These are phyloP conservation scores for Eupithecia centaureata DNA, from an alignment of 2,888 invertebrate species.

Conservation along the genomic window DNA sequence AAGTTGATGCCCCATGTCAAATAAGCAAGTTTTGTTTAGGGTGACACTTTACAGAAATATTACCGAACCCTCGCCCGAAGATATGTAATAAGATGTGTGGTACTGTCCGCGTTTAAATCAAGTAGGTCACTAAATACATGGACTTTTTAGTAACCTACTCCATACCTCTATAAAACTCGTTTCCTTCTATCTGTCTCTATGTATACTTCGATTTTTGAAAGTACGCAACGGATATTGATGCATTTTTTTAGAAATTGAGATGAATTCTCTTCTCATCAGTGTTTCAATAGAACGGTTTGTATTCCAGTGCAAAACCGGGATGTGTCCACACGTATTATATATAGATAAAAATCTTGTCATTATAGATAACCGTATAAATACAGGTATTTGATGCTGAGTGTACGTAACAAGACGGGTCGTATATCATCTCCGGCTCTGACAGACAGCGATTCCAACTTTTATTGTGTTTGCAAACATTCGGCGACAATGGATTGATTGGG, in stretches of 20 bases:
- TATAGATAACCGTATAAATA: too few relatives aligned
- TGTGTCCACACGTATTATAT: too few relatives aligned
- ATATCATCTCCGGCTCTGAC: constrained; percentile 55
- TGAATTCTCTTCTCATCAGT: too few relatives aligned
- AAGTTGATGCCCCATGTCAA: constrained; percentile 29
- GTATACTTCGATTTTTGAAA: too few relatives aligned
- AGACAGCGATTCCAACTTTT: constrained; percentile 52
- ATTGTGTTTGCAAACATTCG: constrained; percentile 50
- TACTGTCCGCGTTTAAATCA: neutral
- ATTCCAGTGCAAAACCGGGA: too few relatives aligned
- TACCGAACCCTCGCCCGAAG: constrained; percentile 29
- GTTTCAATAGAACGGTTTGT: too few relatives aligned
- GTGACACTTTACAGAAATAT: constrained; percentile 27
- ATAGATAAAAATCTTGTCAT: too few relatives aligned
- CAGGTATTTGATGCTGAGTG: neutral
- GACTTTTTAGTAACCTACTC: neutral
- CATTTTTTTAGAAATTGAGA: too few relatives aligned
- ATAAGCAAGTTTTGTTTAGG: constrained; percentile 23
- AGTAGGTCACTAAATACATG: neutral
- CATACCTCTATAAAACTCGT: too few relatives aligned
- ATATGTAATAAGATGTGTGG: constrained; percentile 27
- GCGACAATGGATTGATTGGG: constrained; percentile 38
- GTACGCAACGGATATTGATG: too few relatives aligned
- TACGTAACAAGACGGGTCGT: constrained; percentile 51
- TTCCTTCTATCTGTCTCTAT: too few relatives aligned